Base-by-base conservation (phyloP, 2,888 invertebrate species). In the Oscheius sp. region DNA sequence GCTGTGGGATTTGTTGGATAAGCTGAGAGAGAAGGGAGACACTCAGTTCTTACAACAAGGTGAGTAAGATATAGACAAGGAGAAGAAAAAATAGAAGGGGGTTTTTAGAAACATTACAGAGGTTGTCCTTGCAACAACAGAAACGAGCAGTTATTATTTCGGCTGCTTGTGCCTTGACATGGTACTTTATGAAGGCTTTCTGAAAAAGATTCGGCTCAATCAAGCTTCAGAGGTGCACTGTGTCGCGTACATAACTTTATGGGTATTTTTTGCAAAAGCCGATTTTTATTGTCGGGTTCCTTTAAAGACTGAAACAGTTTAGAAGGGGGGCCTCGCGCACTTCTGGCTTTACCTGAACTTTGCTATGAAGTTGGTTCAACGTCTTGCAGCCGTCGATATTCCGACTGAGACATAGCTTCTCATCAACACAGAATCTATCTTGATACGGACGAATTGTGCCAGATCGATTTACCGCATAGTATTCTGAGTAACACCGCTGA, bases 1-100 rank as follows among this genome's bases (percentile, higher is more conserved):
- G 67, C 68, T 83, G 26, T 83, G 82, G 81, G 83, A 83, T 68
- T 49, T 83, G 47, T 68, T 83, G 59, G 83, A 83, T 61, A 73
- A 78, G 51, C 50, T 83, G 62, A 54, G 81, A 54, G 71, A 78
- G 54, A 69, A 74, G 20, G 83, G 83, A 20, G 82, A 81, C 67
- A 74, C 72, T 1, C 72, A 75, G 17, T 76, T 77, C 62, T 59
- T 80, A 36, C 73, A 75, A 68, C 80, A 80, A 72, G 80, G 80
- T 77, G 26, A 41, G 50, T 50, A 57, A 24, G 24, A 33, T 50
- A 28, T 41, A 28, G 62, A 51, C 50, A 32, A 68, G 47, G 30
- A 28, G 54, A 30, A 47, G 32, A 22, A 54, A 44, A 36, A 67
- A 57, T 59, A 32, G 64, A 68, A 8, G 22, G 24, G 9, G 17